Evolutionary conservation across 2,888 invertebrate genomes (phyloP).

Genomic region (Drosophila mercatorum): DNA sequence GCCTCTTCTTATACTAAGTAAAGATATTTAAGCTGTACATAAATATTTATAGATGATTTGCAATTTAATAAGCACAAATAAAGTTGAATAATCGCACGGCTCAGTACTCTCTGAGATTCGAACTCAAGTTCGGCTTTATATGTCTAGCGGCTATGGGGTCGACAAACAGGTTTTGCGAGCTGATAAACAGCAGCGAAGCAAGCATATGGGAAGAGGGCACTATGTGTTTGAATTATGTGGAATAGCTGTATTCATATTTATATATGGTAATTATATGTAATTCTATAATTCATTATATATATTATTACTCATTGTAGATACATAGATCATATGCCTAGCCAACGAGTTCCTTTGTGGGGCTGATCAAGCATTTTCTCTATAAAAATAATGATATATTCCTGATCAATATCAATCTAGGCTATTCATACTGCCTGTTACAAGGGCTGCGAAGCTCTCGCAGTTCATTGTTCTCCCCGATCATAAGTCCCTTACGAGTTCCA

Average conservation of each 20-base stretch:
- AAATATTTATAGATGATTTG: slow-evolving; percentile 23
- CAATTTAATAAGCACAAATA: slow-evolving; percentile 16
- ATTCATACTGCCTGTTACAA: not conserved
- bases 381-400: not conserved
- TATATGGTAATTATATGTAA: not conserved
- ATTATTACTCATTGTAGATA: not conserved
- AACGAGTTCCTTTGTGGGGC: not conserved
- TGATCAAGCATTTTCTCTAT: not conserved
- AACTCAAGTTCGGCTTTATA: slow-evolving; percentile 31
- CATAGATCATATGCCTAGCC: not conserved
- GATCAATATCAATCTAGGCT: not conserved
- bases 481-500: not conserved
- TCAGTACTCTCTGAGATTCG: slow-evolving; percentile 8
- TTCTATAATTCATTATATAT: not conserved
- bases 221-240: slow-evolving; percentile 23
- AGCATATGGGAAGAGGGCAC: not conserved
- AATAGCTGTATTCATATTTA: not conserved
- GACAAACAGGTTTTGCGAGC: slow-evolving; percentile 55
- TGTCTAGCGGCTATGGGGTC: not conserved
- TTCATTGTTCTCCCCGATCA: not conserved
- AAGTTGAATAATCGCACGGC: slow-evolving; percentile 4
- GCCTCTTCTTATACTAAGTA: slow-evolving; percentile 1
- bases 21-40: slow-evolving; percentile 10
- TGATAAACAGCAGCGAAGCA: slow-evolving; percentile 2
- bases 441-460: not conserved